phyloP scores from a whole-genome alignment of 2,113 vertebrate genomes.

The Grus americana region DNA sequence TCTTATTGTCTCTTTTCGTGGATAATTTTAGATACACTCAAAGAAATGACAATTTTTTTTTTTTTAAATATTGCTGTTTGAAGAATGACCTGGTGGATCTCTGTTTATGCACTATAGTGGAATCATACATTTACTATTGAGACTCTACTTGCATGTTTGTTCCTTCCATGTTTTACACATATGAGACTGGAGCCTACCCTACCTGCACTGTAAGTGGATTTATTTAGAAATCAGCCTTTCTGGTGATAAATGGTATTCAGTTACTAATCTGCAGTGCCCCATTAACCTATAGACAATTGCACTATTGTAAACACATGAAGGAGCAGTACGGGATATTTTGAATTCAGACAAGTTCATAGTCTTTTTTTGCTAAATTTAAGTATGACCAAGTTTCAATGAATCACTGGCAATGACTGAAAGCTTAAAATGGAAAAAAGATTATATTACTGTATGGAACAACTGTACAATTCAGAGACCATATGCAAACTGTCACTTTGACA shows the following conservation, averaged over 20 bases:
- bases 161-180: neutral
- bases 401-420: constrained; percentile 39
- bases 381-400: constrained; percentile 20
- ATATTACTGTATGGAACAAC: constrained; percentile 15
- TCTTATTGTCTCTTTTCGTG: neutral
- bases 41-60: neutral
- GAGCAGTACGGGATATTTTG: constrained; percentile 4
- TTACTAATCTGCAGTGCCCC: constrained; percentile 16
- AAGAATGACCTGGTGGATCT: neutral
- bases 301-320: constrained; percentile 32
- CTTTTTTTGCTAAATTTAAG: constrained; percentile 49
- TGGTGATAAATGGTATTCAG: constrained; percentile 12
- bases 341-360: neutral
- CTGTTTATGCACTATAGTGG: neutral
- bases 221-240: constrained; percentile 51
- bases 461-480: constrained; percentile 57
- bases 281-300: constrained; percentile 38
- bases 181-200: neutral
- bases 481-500: constrained; percentile 58
- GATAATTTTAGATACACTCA: neutral
- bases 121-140: neutral
- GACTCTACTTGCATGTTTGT: neutral
- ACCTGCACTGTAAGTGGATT: neutral
- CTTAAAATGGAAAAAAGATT: constrained; percentile 30
- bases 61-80: neutral